Percentiles rank a stretch among this genome's conserved stretches.
These are phyloP conservation scores for Muscicapa comitata DNA, from an alignment of 2,797 vertebrate species.

Conservation along the genomic window DNA sequence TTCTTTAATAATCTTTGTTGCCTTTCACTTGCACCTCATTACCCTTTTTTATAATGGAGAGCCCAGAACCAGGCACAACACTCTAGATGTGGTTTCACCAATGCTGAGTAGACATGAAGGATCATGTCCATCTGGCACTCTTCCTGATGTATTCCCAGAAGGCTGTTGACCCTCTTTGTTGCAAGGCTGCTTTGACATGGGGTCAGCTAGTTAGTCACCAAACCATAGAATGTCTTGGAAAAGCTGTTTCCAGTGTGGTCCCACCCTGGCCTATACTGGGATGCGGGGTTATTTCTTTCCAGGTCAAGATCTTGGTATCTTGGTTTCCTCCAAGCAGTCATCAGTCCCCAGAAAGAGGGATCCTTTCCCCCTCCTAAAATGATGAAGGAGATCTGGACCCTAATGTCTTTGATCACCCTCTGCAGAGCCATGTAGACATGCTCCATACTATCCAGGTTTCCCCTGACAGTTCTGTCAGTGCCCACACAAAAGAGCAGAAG, in stretches of 20 bases:
- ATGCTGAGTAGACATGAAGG: background rate
- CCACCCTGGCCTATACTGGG: accelerated
- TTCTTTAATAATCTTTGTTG: background rate
- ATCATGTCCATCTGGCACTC: background rate
- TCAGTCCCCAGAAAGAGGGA: background rate
- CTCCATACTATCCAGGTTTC: background rate
- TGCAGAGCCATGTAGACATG: background rate
- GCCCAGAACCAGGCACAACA: background rate
- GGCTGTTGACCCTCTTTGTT: background rate
- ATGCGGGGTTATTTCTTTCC: background rate
- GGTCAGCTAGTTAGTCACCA: background rate
- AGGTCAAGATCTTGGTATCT: background rate
- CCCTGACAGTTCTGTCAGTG: no score
- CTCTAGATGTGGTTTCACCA: background rate
- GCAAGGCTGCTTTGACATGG: background rate
- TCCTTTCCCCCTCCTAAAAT: background rate
- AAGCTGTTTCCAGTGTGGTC: background rate
- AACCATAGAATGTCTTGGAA: background rate
- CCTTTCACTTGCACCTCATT: background rate
- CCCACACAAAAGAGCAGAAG: background rate
- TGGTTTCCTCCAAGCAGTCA: background rate
- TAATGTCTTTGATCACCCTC: background rate
- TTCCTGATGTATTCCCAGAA: background rate
- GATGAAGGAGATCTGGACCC: background rate
- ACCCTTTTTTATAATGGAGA: background rate